Percentiles rank a stretch among this genome's conserved stretches.
Evolutionary conservation across 2,113 vertebrate genomes (phyloP).

Genomic region (human (Homo sapiens)): DNA sequence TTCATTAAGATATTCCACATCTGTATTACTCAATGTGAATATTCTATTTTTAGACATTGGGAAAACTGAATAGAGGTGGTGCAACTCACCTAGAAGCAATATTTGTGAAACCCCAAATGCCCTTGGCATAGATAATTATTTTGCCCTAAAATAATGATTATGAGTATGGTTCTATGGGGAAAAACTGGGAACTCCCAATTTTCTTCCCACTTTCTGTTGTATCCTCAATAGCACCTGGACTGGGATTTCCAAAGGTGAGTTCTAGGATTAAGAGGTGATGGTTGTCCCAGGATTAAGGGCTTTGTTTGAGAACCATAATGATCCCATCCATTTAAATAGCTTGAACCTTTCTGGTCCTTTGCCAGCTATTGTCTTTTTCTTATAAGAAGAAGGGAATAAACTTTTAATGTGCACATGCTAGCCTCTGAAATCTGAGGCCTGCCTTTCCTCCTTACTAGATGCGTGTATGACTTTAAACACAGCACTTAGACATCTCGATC

Average conservation of each 20-base stretch:
- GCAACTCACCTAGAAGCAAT: neutral
- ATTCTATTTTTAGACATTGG: neutral
- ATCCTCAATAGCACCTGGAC: neutral
- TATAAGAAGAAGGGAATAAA: neutral
- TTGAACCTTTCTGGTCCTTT: neutral
- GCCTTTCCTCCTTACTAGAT: neutral
- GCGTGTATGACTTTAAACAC: constrained; percentile 18
- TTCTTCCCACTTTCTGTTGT: neutral
- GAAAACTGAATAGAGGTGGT: neutral
- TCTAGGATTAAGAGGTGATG: neutral
- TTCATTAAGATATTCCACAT: neutral
- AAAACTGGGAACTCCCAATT: neutral
- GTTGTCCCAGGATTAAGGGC: neutral
- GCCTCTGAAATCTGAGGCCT: neutral
- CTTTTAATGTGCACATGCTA: neutral
- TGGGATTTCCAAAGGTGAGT: neutral
- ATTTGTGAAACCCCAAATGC: neutral
- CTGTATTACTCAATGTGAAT: neutral
- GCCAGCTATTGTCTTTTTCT: neutral
- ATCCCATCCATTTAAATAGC: neutral
- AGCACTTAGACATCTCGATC: neutral
- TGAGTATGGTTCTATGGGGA: neutral
- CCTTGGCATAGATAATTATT: neutral
- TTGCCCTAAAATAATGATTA: neutral
- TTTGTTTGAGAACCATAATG: neutral